Evolutionary conservation across 2,113 vertebrate genomes (phyloP).

Genomic region (Rhizomys pruinosus): DNA sequence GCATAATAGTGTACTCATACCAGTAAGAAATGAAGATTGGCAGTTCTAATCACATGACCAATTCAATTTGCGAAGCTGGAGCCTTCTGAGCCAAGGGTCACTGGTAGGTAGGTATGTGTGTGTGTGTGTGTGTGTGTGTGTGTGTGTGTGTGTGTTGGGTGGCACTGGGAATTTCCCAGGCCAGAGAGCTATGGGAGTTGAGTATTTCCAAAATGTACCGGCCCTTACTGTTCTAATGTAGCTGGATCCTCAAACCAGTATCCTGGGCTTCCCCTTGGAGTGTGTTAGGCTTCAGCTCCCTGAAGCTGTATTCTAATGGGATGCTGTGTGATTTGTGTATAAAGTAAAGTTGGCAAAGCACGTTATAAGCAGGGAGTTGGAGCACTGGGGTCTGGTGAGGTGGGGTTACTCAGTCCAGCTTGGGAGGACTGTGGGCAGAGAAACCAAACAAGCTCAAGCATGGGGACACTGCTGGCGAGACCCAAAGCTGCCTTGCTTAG

Average conservation of each 20-base stretch:
- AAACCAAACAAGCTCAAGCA: accelerated
- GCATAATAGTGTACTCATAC: neutral
- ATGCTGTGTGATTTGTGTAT: neutral
- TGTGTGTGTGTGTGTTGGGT: accelerated
- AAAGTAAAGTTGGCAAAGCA: neutral
- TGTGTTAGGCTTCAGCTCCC: neutral
- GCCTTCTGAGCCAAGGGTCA: neutral
- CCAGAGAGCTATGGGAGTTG: neutral
- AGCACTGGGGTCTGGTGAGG: neutral
- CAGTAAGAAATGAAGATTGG: constrained; percentile 44
- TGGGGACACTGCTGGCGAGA: neutral
- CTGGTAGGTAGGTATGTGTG: neutral
- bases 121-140: neutral
- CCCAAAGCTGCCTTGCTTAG: neutral
- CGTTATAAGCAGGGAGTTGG: neutral
- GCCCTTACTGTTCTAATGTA: neutral
- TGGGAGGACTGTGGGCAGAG: neutral
- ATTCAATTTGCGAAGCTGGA: neutral
- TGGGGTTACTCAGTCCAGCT: neutral
- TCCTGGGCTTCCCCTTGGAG: neutral
- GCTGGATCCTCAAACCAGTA: neutral
- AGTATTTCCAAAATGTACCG: neutral
- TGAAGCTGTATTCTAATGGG: neutral
- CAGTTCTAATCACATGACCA: neutral
- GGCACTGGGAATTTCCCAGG: neutral